Base-by-base conservation (phyloP, 2,113 vertebrate genomes). In the Ciconia boyciana region DNA sequence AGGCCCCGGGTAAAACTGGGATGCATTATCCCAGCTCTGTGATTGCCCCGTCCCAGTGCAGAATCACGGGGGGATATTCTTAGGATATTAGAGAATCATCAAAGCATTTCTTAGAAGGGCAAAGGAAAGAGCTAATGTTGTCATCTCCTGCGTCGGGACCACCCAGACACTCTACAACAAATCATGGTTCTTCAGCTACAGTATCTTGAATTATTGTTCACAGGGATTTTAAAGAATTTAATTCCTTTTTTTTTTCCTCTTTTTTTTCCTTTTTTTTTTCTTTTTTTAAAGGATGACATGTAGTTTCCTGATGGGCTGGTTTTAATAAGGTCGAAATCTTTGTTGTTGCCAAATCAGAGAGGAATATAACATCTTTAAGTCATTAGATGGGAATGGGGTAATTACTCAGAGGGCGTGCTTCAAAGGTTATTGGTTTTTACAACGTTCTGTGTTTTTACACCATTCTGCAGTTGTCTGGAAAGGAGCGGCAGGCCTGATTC, bases 301-400 rank as follows among this genome's bases (percentile, higher is more conserved):
- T 91, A 76, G 87, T 97, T 98, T 98, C 96, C 97, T 97, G 97
- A 95, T 65, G n/a, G 95, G 85, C 94, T 98, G 97, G 94, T 98
- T 97, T 97, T 97, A 97, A 98, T 98, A 97, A 97, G 95, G 95
- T 96, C 43, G 39, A 85, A 97, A 97, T 95, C 97, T 96, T 97
- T 97, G 94, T 96, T 97, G 94, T 97, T 97, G 94, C 96, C 91
- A 97, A 97, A 97, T 98, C 93, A 94, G 95, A 97, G 85, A 95
- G 61, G 75, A 96, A 88, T 96, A 94, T 91, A 95, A 98, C 97
- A 98, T 98, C 97, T 98, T 98, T 97, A 97, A 97, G 93, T 95
- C 95, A 97, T 98, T 97, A 97, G 78, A 93, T 94, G 96, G 86
- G 89, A 95, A 97, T 96, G 93, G 96, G 51, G 87, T 97, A 97